phyloP scores from a whole-genome alignment of 2,113 vertebrate species.

The Eclectus roratus region DNA sequence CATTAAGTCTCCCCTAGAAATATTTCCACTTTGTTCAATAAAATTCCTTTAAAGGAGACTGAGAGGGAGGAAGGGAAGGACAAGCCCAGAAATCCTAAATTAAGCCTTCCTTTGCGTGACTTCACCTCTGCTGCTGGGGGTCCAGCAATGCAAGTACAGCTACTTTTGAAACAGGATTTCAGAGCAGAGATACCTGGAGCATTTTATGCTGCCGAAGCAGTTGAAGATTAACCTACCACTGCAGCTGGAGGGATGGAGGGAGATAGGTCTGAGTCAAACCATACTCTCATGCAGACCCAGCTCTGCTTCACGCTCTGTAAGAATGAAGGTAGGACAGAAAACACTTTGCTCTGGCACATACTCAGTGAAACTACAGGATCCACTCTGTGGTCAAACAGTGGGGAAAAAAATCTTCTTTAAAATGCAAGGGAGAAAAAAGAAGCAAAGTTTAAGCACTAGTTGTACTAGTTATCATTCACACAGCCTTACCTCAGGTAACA shows the following conservation, averaged over 20 bases:
- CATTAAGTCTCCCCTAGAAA: neutral
- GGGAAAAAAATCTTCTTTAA: neutral
- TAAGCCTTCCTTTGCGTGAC: neutral
- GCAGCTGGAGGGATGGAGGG: neutral
- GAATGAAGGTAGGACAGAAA: neutral
- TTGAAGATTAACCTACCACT: neutral
- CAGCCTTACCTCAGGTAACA: neutral
- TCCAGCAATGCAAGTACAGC: neutral
- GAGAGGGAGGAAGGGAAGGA: neutral
- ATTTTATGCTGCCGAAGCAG: neutral
- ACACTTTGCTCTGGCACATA: neutral
- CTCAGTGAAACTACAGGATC: neutral
- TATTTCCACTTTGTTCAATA: neutral
- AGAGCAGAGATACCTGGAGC: neutral
- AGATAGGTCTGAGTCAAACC: neutral
- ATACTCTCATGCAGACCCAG: neutral
- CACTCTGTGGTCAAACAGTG: neutral
- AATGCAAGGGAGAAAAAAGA: neutral
- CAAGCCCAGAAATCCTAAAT: neutral
- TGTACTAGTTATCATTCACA: neutral
- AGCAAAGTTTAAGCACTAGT: neutral
- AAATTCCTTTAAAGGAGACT: constrained; percentile 9
- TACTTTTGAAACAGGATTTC: neutral
- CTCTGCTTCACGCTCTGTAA: neutral
- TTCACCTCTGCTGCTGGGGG: neutral